Base-by-base conservation (phyloP, 2,797 vertebrate species). In the Phoeniculus purpureus region DNA sequence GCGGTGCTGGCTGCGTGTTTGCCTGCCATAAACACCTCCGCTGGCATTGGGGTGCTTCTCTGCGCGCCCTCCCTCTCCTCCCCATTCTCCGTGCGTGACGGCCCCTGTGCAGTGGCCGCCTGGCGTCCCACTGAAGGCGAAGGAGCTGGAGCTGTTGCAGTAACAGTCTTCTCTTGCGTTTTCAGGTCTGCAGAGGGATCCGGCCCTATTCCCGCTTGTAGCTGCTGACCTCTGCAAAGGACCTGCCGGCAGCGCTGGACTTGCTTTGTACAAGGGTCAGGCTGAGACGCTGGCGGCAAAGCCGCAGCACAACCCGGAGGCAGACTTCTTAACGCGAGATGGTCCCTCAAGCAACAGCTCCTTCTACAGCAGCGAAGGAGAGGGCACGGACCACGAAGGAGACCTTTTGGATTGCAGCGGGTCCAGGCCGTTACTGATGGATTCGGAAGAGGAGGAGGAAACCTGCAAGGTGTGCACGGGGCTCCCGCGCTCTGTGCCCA, bases 381-480 rank as follows among this genome's bases (percentile, higher is more conserved):
- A 96, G 32, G 97, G 96, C 7, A 96, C 97, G 5, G 98, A 98
- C 66, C 97, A 97, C 1, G 97, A 98, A 56, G 97, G 95, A 20
- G 97, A 97, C 15, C 93, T 97, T 58, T 96, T 98, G 37, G 98
- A 99, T 92, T 98, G 98, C 97, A 99, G 99, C 0, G 99, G 99
- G 18, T 99, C 99, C 82, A 97, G 98, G 85, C 99, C 99, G 64
- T 97, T 99, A 22, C 98, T 99, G 81, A 92, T 98, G 96, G 99
- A 99, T 85, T 99, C 99, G 0, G 99, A 99, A 64, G 37, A 99
- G 25, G 99, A 99, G 32, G 99, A 99, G 3, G 98, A 98, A 32
- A 75, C 78, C 4, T 47, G 58, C 79, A 97, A 89, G 80, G 1
- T 22, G 48, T n/a, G 62, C 26, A 1, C 80, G 1, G 94, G 76